Evolutionary conservation across 30 jellyfish, hydroid and myxozoan species (phyloP).

Genomic region (Catostylus mosaicus): DNA sequence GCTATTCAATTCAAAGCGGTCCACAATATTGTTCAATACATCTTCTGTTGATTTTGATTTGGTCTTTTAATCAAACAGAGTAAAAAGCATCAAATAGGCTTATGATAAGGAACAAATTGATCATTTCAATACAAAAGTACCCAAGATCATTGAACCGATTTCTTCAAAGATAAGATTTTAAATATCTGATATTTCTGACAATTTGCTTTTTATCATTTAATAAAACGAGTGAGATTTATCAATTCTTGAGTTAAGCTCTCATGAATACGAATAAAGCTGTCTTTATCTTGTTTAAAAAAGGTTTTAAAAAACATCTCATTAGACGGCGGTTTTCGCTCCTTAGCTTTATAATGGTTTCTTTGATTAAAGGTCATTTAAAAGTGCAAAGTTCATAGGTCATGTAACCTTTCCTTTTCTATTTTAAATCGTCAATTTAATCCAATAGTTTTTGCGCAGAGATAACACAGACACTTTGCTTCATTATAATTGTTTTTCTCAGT

Average conservation of each 20-base stretch:
- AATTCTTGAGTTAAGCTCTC: background rate
- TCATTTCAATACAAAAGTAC: background rate
- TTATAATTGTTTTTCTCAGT: no score
- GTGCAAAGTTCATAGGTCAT: background rate
- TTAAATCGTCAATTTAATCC: background rate
- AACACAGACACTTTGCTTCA: background rate
- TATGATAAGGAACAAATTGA: no score
- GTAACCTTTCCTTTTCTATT: background rate
- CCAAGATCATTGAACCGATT: background rate
- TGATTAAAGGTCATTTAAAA: background rate
- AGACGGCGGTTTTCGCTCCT: background rate
- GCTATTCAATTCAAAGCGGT: no score
- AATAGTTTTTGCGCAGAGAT: background rate
- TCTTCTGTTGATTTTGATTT: no score
- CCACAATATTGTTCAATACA: no score
- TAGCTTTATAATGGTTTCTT: background rate
- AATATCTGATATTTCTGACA: background rate
- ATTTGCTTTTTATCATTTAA: background rate
- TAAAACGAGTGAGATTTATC: background rate
- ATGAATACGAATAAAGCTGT: background rate
- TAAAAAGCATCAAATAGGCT: no score
- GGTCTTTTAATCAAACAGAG: no score
- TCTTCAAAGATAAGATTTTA: background rate
- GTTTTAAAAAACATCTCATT: conserved; percentile 10
- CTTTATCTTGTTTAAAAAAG: background rate